phyloP scores from a whole-genome alignment of 2,797 vertebrate species.

The Masticophis lateralis region DNA sequence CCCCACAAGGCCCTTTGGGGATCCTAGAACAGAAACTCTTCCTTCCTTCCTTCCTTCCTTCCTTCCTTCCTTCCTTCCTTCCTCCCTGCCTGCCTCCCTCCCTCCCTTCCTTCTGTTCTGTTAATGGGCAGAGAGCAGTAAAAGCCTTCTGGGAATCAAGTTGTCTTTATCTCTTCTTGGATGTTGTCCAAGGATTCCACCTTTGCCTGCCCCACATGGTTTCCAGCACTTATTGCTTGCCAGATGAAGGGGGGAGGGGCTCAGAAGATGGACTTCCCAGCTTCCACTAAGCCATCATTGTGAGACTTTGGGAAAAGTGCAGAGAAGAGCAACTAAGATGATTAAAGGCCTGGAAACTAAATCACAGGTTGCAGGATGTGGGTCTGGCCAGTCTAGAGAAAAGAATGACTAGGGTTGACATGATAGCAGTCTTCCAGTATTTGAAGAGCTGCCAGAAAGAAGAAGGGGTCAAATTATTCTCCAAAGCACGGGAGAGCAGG shows the following conservation, averaged over 20 bases:
- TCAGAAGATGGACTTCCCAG: background rate
- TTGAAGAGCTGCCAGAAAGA: too few relatives aligned
- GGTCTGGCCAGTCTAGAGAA: too few relatives aligned
- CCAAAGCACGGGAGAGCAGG: too few relatives aligned
- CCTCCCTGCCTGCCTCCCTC: background rate
- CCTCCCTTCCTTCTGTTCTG: slow-evolving; percentile 3
- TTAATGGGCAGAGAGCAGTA: background rate
- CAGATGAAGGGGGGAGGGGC: background rate
- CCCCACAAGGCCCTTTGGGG: background rate
- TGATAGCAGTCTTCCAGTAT: too few relatives aligned
- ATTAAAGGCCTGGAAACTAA: too few relatives aligned
- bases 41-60: background rate
- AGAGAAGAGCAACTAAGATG: too few relatives aligned
- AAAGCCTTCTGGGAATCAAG: slow-evolving; percentile 36
- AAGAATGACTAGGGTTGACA: too few relatives aligned
- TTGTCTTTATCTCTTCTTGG: slow-evolving; percentile 56
- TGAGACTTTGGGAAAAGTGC: too few relatives aligned
- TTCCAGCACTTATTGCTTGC: slow-evolving; percentile 53
- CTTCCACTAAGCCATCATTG: background rate
- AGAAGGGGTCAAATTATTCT: too few relatives aligned
- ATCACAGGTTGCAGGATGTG: too few relatives aligned
- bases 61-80: slow-evolving; percentile 3
- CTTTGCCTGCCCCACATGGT: slow-evolving; percentile 32
- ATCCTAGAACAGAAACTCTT: slow-evolving; percentile 10
- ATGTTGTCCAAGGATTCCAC: slow-evolving; percentile 51